Conservation (phyloP, 2,888 invertebrate genomes). For the Eretmocerus hayati region DNA sequence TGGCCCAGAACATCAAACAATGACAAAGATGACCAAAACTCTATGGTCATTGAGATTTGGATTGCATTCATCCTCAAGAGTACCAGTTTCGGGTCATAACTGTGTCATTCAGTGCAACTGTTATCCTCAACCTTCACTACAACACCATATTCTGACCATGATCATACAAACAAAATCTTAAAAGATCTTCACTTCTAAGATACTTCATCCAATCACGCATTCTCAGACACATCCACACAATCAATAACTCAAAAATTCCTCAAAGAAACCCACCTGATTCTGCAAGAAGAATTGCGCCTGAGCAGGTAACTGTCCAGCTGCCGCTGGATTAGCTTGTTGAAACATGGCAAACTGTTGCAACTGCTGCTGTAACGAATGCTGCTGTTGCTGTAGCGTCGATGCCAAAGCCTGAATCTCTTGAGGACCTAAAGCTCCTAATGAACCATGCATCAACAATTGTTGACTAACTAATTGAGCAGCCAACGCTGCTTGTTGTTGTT, state of each 20-base stretch:
- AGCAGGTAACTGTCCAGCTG: slow-evolving; percentile 50
- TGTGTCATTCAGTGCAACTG: too few species aligned
- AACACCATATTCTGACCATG: too few species aligned
- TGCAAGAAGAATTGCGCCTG: slow-evolving; percentile 70
- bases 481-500: slow-evolving; percentile 40
- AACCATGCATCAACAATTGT: slow-evolving; percentile 44
- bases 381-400: slow-evolving; percentile 56
- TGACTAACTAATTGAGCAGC: slow-evolving; percentile 45
- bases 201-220: too few species aligned
- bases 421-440: slow-evolving; percentile 37
- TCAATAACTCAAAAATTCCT: background rate
- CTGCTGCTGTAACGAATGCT: slow-evolving; percentile 58
- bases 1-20: too few species aligned
- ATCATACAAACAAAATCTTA: too few species aligned
- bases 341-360: slow-evolving; percentile 62
- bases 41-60: too few species aligned
- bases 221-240: too few species aligned
- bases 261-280: slow-evolving; percentile 55
- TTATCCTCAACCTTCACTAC: too few species aligned
- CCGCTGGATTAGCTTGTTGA: slow-evolving; percentile 52
- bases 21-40: too few species aligned
- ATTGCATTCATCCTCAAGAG: too few species aligned
- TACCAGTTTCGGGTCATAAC: too few species aligned
- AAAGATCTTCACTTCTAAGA: too few species aligned
- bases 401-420: slow-evolving; percentile 50